phyloP scores from a whole-genome alignment of 2,113 vertebrate genomes.

The Amazona vittata region DNA sequence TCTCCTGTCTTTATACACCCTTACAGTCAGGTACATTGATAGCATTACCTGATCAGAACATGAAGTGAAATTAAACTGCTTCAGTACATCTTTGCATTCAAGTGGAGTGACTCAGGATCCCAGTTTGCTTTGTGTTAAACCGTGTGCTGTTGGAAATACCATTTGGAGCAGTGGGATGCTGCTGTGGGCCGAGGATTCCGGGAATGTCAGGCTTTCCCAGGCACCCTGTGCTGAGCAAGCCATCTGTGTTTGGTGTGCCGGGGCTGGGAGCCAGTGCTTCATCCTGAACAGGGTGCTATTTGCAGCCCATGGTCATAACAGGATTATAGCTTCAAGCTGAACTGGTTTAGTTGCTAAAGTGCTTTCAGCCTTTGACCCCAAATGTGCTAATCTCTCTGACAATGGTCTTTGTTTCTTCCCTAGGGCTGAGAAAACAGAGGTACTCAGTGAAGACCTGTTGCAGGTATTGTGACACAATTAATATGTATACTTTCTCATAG shows the following conservation, averaged over 20 bases:
- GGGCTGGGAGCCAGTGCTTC: not conserved
- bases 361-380: not conserved
- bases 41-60: not conserved
- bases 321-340: rapidly evolving
- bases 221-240: not conserved
- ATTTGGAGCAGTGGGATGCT: rapidly evolving
- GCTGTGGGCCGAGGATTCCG: not conserved
- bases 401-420: not conserved
- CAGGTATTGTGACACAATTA: conserved; percentile 79
- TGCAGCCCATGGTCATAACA: not conserved
- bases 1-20: not conserved
- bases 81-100: not conserved
- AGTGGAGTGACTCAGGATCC: not conserved
- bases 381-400: not conserved
- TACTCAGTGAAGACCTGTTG: conserved; percentile 95
- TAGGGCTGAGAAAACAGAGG: conserved; percentile 98
- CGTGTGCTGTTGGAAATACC: rapidly evolving
- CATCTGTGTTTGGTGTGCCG: rapidly evolving
- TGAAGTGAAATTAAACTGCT: not conserved
- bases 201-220: not conserved
- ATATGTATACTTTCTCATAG: not conserved
- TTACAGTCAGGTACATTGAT: not conserved
- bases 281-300: rapidly evolving
- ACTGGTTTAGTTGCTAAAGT: not conserved
- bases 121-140: not conserved